Conservation (phyloP, 2,113 vertebrate genomes). For the Lutjanus erythropterus region DNA sequence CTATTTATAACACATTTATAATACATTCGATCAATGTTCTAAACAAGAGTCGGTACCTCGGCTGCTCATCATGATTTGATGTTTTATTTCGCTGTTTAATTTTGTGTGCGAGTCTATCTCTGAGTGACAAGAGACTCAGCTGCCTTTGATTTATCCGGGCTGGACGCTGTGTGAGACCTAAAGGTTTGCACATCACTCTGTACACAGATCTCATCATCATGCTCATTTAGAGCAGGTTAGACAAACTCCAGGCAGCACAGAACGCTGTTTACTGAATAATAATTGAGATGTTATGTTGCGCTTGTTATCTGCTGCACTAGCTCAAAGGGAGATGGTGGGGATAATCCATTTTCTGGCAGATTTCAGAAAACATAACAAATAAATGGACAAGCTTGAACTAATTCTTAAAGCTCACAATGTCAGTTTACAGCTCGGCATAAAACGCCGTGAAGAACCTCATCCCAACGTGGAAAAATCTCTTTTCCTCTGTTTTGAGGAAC, state of each 20-base stretch:
- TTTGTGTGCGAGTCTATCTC: conserved; percentile 25
- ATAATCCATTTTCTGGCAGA: conserved; percentile 55
- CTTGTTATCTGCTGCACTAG: conserved; percentile 54
- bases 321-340: conserved; percentile 44
- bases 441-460: background rate
- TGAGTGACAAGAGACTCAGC: conserved; percentile 14
- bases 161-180: conserved; percentile 25
- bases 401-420: conserved; percentile 34
- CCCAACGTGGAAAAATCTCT: conserved; percentile 6
- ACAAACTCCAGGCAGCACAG: conserved; percentile 44
- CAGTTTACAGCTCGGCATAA: conserved; percentile 25
- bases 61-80: conserved; percentile 37
- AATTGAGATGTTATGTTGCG: conserved; percentile 64
- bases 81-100: conserved; percentile 61
- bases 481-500: conserved; percentile 5
- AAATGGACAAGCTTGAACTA: conserved; percentile 23
- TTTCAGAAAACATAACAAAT: conserved; percentile 40
- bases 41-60: background rate
- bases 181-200: conserved; percentile 26
- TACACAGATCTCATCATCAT: conserved; percentile 63
- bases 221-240: conserved; percentile 58
- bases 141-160: conserved; percentile 42
- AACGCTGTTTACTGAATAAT: conserved; percentile 60
- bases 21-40: too few species aligned
- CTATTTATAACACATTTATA: background rate